phyloP scores from a whole-genome alignment of 1,140 invertebrate genomes.

The Sinella curviseta region DNA sequence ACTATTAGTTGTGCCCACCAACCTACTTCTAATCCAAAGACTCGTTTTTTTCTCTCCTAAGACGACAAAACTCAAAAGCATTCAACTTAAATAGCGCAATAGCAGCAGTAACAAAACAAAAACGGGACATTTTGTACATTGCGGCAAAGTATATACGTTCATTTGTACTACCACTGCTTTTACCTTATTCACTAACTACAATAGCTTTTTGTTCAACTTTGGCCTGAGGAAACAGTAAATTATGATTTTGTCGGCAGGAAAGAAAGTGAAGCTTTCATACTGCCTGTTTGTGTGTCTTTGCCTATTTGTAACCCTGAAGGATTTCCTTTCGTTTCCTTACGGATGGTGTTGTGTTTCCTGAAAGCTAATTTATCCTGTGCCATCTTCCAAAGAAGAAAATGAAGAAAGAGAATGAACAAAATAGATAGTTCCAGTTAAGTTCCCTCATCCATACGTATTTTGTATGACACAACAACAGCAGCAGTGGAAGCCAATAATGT shows the following conservation, averaged over 20 bases:
- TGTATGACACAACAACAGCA: too few relatives aligned
- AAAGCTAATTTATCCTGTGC: slow-evolving; percentile 23
- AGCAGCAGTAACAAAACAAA: too few relatives aligned
- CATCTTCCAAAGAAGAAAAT: background rate
- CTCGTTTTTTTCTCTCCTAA: too few relatives aligned
- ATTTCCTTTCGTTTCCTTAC: slow-evolving; percentile 10
- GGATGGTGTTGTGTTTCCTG: slow-evolving; percentile 25
- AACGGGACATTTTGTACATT: too few relatives aligned
- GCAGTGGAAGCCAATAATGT: background rate
- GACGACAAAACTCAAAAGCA: too few relatives aligned
- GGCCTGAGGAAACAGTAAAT: slow-evolving; percentile 20
- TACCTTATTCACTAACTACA: too few relatives aligned
- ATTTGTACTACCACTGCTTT: too few relatives aligned
- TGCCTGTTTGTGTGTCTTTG: background rate
- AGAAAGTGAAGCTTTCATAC: slow-evolving; percentile 4
- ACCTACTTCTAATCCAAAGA: too few relatives aligned
- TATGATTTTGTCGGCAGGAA: slow-evolving; percentile 16
- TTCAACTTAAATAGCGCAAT: too few relatives aligned
- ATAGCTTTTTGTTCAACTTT: slow-evolving; percentile 21
- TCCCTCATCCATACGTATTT: too few relatives aligned
- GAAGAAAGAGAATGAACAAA: background rate
- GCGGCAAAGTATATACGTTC: too few relatives aligned
- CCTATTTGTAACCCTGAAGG: slow-evolving; percentile 18
- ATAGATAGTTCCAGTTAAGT: slow-evolving; percentile 3
- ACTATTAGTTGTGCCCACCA: too few relatives aligned